phyloP scores from a whole-genome alignment of 2,888 invertebrate species.

The Abrostola tripartita region DNA sequence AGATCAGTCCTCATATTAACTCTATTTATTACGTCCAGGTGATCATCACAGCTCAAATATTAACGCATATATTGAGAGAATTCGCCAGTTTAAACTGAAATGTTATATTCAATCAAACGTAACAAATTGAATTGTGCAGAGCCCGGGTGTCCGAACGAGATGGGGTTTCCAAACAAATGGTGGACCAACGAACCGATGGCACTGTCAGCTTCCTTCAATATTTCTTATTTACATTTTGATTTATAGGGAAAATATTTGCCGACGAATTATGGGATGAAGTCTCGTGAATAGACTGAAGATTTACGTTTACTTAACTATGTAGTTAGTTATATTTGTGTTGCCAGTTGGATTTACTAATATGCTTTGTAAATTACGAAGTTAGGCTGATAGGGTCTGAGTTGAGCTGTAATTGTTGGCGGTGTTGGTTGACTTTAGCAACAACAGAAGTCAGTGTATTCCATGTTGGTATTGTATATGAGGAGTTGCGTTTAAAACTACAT shows the following conservation, averaged over 20 bases:
- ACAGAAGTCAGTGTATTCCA: no score
- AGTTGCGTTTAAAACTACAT: no score
- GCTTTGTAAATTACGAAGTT: no score
- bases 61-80: slow-evolving; percentile 38
- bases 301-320: neutral
- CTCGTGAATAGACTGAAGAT: neutral
- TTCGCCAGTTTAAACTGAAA: slow-evolving; percentile 45
- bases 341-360: no score
- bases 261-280: slow-evolving; percentile 19
- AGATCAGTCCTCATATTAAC: neutral
- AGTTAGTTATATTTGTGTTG: neutral
- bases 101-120: slow-evolving; percentile 57
- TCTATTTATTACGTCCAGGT: neutral
- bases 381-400: no score
- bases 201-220: slow-evolving; percentile 49
- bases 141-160: slow-evolving; percentile 58
- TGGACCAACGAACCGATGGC: slow-evolving; percentile 68
- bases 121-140: slow-evolving; percentile 65
- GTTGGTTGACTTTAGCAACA: no score
- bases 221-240: slow-evolving; percentile 53
- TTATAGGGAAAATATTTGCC: slow-evolving; percentile 42
- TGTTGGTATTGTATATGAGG: no score
- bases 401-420: no score
- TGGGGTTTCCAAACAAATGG: slow-evolving; percentile 72
- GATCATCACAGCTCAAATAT: slow-evolving; percentile 15